These are phyloP conservation scores for Nomada fucata DNA, from an alignment of 2,888 invertebrate species.

Conservation along the genomic window DNA sequence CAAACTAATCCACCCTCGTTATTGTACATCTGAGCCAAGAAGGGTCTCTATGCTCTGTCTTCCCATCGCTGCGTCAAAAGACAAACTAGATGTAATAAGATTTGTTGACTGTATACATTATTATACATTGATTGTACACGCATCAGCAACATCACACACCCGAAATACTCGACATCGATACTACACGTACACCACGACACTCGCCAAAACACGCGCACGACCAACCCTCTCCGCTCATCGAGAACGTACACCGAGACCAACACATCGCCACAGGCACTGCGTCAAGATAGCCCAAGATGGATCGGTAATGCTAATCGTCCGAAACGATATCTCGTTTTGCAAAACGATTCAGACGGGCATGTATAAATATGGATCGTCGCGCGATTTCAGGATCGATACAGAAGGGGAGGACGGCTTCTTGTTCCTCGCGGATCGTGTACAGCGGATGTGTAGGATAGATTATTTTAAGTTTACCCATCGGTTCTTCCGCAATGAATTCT, in stretches of 20 bases:
- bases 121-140: slow-evolving; percentile 71
- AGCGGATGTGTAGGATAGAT: no score
- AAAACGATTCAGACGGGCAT: not conserved
- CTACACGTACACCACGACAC: slow-evolving; percentile 33
- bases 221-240: slow-evolving; percentile 24
- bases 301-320: slow-evolving; percentile 62
- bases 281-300: slow-evolving; percentile 67
- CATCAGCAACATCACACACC: slow-evolving; percentile 58
- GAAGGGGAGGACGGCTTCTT: not conserved
- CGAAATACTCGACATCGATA: slow-evolving; percentile 21
- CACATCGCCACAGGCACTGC: slow-evolving; percentile 61
- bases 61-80: slow-evolving; percentile 84
- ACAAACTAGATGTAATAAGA: slow-evolving; percentile 83
- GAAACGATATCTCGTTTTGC: not conserved
- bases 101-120: slow-evolving; percentile 83
- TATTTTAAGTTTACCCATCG: no score
- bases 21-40: slow-evolving; percentile 78
- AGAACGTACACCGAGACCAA: slow-evolving; percentile 35
- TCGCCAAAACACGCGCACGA: not conserved
- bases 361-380: not conserved
- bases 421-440: no score
- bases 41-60: slow-evolving; percentile 83
- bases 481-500: no score
- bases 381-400: slow-evolving; percentile 32
- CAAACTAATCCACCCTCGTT: slow-evolving; percentile 61